phyloP scores from a whole-genome alignment of 2,113 vertebrate genomes.

The Panurus biarmicus region DNA sequence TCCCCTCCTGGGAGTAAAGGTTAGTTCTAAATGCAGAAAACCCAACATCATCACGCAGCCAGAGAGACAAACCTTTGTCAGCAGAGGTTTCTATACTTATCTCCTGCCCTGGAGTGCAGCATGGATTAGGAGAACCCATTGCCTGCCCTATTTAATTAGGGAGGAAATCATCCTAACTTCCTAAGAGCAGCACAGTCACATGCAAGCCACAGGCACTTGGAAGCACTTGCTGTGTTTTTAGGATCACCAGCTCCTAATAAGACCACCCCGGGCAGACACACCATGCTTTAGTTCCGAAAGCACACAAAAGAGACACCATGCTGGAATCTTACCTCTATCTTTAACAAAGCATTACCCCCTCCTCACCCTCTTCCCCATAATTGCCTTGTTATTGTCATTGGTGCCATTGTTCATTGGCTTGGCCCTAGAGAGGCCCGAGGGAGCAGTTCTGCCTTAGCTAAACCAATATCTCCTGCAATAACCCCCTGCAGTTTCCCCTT shows the following conservation, averaged over 20 bases:
- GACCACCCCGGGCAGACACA: slow-evolving; percentile 4
- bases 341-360: slow-evolving; percentile 77
- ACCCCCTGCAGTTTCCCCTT: slow-evolving; percentile 76
- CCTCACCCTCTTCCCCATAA: slow-evolving; percentile 70
- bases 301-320: slow-evolving; percentile 48
- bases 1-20: background rate
- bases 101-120: background rate
- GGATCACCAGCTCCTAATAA: slow-evolving; percentile 20
- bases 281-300: background rate
- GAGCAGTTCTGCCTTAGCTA: slow-evolving; percentile 70
- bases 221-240: slow-evolving; percentile 9
- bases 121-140: background rate
- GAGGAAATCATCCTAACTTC: slow-evolving; percentile 1
- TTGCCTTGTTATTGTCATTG: slow-evolving; percentile 73
- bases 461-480: slow-evolving; percentile 68
- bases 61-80: background rate
- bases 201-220: slow-evolving; percentile 1
- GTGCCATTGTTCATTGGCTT: slow-evolving; percentile 66
- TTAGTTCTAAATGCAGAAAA: background rate
- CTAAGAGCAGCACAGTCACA: background rate
- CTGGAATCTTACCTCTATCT: slow-evolving; percentile 65
- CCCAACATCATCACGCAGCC: background rate
- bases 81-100: background rate
- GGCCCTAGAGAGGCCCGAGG: slow-evolving; percentile 55
- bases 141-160: slow-evolving; percentile 1